These are phyloP conservation scores for Drosophila nigrodunni DNA, from an alignment of 1,140 invertebrate genomes.

Conservation along the genomic window DNA sequence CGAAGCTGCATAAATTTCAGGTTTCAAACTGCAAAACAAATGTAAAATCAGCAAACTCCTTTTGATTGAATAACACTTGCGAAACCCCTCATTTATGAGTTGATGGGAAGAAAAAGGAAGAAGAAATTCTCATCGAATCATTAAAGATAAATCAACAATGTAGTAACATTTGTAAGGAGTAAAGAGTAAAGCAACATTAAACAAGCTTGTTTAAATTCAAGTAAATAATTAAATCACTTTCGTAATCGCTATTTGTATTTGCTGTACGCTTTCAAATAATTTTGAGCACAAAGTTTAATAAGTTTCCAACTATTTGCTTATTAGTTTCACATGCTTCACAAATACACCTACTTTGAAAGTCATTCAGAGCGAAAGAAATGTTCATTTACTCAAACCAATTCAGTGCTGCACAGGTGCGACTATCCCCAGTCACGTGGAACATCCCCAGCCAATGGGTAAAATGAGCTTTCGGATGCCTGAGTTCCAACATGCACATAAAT, in stretches of 20 bases:
- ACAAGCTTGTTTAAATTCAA: no score
- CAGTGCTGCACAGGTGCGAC: constrained; percentile 15
- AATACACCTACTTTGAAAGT: background rate
- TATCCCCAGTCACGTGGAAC: constrained; percentile 31
- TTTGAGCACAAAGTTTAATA: no score
- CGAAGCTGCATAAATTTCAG: constrained; percentile 12
- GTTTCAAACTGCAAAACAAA: background rate
- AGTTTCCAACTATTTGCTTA: no score
- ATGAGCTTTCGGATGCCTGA: constrained; percentile 57
- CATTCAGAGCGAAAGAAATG: constrained; percentile 41
- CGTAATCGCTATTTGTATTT: no score
- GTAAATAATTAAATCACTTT: no score
- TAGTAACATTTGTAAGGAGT: no score
- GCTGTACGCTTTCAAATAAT: no score
- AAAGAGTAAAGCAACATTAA: no score
- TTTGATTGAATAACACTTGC: background rate
- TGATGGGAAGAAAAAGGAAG: background rate
- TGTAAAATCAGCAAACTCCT: background rate
- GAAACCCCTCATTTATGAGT: constrained; percentile 14
- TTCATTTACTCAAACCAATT: constrained; percentile 7
- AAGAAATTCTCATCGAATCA: no score
- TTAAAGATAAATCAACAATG: no score
- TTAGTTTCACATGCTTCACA: constrained; percentile 1
- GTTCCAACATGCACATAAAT: constrained; percentile 64
- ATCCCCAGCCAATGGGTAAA: constrained; percentile 18